phyloP scores from a whole-genome alignment of 2,797 vertebrate genomes.

The Novumbra hubbsi region DNA sequence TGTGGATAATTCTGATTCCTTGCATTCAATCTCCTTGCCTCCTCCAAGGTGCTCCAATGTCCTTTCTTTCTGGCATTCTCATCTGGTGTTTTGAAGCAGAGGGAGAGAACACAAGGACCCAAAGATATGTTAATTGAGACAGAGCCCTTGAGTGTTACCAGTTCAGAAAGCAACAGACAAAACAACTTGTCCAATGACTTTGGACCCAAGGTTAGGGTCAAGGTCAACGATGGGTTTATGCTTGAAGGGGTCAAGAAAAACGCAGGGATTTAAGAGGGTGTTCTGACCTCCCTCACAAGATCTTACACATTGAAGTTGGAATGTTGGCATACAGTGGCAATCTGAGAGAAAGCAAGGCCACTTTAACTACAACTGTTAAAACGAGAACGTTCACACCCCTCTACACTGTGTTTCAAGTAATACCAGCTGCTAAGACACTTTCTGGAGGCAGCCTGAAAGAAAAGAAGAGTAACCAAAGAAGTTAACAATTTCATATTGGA shows the following conservation, averaged over 20 bases:
- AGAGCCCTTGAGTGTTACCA: background rate
- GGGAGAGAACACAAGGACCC: background rate
- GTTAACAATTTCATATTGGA: no score
- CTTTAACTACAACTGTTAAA: no score
- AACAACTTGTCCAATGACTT: conserved; percentile 63
- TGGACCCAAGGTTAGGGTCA: conserved; percentile 54
- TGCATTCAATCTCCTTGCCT: background rate
- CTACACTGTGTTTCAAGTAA: no score
- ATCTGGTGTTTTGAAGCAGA: no score
- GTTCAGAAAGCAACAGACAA: conserved; percentile 59
- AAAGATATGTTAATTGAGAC: background rate
- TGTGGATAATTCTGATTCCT: conserved; percentile 21
- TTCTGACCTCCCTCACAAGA: conserved; percentile 54
- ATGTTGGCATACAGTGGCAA: conserved; percentile 42
- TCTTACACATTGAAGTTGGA: conserved; percentile 59
- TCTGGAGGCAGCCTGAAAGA: no score
- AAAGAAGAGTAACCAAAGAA: no score
- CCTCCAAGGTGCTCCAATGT: background rate
- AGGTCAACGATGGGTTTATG: conserved; percentile 32
- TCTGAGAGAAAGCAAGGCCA: no score
- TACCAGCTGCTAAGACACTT: no score
- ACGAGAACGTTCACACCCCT: no score
- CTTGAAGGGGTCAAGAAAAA: conserved; percentile 23
- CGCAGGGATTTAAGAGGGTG: conserved; percentile 48
- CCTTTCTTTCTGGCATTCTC: background rate